Evolutionary conservation across 2,797 vertebrate genomes (phyloP), one percentile per base, ranked within the genome.

Genomic region (Sebastes minor): DNA sequence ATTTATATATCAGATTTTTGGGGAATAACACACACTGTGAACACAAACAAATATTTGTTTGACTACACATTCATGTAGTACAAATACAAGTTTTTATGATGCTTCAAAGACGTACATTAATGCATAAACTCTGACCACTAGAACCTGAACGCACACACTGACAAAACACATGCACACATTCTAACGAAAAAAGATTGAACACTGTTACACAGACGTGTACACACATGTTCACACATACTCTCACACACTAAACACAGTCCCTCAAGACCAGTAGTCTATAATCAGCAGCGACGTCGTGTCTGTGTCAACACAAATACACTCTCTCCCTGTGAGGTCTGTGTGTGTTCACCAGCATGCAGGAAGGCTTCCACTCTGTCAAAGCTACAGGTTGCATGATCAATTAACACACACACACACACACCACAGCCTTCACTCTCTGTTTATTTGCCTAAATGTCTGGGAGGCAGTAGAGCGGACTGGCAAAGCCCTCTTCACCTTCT

Each of bases 371-470:
- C 66, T 74, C 74, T 35, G 30, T 79, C 35, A 84, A 52, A 74
- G 49, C 42, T 70, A 60, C 73, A 65, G 60, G 63, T 76, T 33
- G 55, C 55, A 28, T 16, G 33, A 69, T 74, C 62, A 59, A 22
- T 74, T 49, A 52, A 11, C 66, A 25, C 55, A 16, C 35, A 52
- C 38, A 14, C 33, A 52, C 28, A 23, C 52, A 70, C 11, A 22
- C 60, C 60, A 33, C 30, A 12, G 42, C 42, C 16, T 32, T 76
- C 56, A 7, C 66, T 22, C 68, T 85, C 76, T 84, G 85, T 89
- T 88, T 91, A 81, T 91, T 89, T 89, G 77, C 75, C 79, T 81
- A 67, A 78, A 84, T 49, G 84, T 92, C 86, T 89, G 78, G 25
- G 16, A 84, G 65, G 81, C 81, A 74, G 73, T 8, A 56, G 76